Evolutionary conservation across 2,888 invertebrate genomes (phyloP), one percentile per base, ranked within the genome.

Genomic region (Melinopterus prodromus): DNA sequence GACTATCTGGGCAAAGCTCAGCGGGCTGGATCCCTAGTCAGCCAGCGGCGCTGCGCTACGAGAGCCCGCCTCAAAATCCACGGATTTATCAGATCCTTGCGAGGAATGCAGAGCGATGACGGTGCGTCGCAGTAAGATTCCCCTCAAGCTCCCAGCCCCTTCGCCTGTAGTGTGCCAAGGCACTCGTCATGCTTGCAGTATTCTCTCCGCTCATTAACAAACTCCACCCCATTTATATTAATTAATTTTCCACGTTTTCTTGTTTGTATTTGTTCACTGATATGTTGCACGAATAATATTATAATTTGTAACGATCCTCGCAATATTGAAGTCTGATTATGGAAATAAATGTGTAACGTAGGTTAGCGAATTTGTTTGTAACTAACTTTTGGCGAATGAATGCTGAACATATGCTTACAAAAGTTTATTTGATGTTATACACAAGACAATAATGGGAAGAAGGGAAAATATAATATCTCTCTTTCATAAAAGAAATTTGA

Each of bases 31-130:
- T 89, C 89, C 78, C 82, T 85, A 79, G 84, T 85, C 81, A 86
- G 84, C 84, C 86, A 87, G 86, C 92, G 93, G 82, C 91, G 92
- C 86, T 93, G 93, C 90, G 92, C 93, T 85, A 92, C 91, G 84
- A 91, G 92, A 79, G 93, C 93, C 85, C 90, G 92, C 86, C 88
- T 90, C 90, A 92, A 93, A 90, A 93, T 93, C 89, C 93, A 93
- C 90, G 90, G 90, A 87, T 93, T 93, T 91, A 91, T 92, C 89
- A 92, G 91, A 88, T 91, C 91, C 87, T 91, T 93, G 82, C 91
- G 88, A 81, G 85, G 86, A 80, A 85, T 84, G 76, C 85, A 86
- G 87, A 89, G 90, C 74, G 85, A 85, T 88, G 90, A 90, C 88
- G 87, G 87, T 87, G 86, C 85, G 87, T 86, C 83, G 79, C 79